Conservation (phyloP, 2,113 vertebrate genomes). For the Eurystomus gularis region DNA sequence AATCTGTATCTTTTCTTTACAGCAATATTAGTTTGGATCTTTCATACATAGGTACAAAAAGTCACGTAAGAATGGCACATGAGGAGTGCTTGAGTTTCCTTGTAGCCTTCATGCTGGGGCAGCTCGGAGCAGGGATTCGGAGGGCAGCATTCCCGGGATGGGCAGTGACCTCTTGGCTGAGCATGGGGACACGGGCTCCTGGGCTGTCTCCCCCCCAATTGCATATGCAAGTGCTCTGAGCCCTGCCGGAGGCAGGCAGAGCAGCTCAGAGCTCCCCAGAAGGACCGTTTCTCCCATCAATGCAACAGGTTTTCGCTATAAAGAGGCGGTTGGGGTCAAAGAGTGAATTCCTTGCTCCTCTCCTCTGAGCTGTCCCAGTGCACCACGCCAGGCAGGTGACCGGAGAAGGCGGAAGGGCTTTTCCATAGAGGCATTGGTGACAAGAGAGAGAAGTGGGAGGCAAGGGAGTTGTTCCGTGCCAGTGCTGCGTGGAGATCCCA, state of each 20-base stretch:
- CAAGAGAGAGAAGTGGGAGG: neutral
- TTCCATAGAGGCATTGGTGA: neutral
- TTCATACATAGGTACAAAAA: constrained; percentile 80
- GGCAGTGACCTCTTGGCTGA: neutral
- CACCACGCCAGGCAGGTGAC: neutral
- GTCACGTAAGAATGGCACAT: constrained; percentile 66
- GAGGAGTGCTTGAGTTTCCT: constrained; percentile 50
- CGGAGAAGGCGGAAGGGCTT: neutral
- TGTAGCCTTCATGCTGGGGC: constrained; percentile 58
- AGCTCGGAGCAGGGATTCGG: constrained; percentile 41
- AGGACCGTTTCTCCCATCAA: neutral
- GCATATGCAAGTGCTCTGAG: constrained; percentile 35
- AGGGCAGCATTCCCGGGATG: constrained; percentile 38
- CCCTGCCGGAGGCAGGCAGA: neutral
- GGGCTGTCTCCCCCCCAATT: neutral
- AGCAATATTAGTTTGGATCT: constrained; percentile 74
- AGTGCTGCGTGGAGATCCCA: neutral
- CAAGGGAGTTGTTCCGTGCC: neutral
- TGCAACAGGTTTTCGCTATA: neutral
- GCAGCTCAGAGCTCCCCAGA: neutral
- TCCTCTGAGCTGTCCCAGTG: constrained; percentile 39
- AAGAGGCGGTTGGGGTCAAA: neutral
- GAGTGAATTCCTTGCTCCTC: neutral
- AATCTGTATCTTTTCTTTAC: constrained; percentile 78
- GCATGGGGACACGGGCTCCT: neutral